A percentile compares a stretch with the other conserved stretches of the same genome.
Conservation (phyloP, 2,888 invertebrate species). For the Julus scanicus region DNA sequence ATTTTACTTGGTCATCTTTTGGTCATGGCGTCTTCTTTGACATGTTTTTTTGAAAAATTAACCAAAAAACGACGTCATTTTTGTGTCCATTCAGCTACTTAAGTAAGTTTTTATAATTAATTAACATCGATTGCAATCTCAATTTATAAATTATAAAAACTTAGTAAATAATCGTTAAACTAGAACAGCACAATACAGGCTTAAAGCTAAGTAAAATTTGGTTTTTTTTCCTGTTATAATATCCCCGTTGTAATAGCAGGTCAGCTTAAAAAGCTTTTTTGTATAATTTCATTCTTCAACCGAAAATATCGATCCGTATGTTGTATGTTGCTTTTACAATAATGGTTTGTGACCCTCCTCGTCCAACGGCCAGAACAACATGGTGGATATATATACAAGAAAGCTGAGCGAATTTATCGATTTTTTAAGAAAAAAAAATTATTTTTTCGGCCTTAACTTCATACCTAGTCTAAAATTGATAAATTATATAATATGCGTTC, state of each 20-base stretch:
- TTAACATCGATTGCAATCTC: no score
- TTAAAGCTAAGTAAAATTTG: background rate
- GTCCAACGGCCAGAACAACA: conserved; percentile 20
- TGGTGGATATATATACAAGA: conserved; percentile 22
- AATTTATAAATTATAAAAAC: no score
- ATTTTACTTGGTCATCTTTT: no score
- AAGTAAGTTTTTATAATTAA: no score
- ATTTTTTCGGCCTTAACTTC: conserved; percentile 5
- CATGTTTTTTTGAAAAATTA: no score
- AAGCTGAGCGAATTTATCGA: conserved; percentile 2
- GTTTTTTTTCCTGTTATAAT: no score
- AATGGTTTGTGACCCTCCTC: conserved; percentile 41
- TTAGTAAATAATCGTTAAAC: background rate
- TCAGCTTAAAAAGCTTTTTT: conserved; percentile 10
- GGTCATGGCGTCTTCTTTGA: no score
- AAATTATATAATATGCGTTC: conserved; percentile 46
- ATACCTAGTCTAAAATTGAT: conserved; percentile 41
- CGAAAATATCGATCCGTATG: conserved; percentile 46
- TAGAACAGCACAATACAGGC: background rate
- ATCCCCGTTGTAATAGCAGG: background rate
- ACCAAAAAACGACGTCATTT: no score
- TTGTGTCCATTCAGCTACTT: no score
- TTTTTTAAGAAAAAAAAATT: conserved; percentile 22
- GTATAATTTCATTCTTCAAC: conserved; percentile 45
- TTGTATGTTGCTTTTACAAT: conserved; percentile 41